Percentiles rank a stretch among this genome's conserved stretches.
These are phyloP conservation scores for Gastrophysa polygoni DNA, from an alignment of 2,888 invertebrate species.

Conservation along the genomic window DNA sequence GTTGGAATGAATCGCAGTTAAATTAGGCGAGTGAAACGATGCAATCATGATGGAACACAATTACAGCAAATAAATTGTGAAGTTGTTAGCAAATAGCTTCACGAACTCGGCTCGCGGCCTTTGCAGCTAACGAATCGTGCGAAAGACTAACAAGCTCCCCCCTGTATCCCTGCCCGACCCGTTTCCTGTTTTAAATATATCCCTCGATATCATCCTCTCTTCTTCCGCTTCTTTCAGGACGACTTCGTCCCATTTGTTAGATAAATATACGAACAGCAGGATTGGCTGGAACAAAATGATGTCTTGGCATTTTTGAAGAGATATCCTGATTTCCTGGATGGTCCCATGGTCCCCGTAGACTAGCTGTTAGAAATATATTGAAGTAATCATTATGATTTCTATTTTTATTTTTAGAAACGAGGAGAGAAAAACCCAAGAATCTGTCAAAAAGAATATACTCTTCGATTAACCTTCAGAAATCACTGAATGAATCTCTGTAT, in stretches of 20 bases:
- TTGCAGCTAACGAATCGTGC: conserved; percentile 49
- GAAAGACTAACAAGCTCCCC: conserved; percentile 49
- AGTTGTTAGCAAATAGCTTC: conserved; percentile 50
- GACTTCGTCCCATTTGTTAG: conserved; percentile 19
- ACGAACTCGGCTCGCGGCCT: conserved; percentile 45
- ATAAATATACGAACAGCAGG: conserved; percentile 12
- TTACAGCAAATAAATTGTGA: conserved; percentile 49
- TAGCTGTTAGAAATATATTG: too few relatives aligned
- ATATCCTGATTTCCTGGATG: too few relatives aligned
- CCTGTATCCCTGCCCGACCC: conserved; percentile 17
- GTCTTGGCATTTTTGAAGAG: too few relatives aligned
- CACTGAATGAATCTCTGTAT: too few relatives aligned
- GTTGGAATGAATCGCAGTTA: conserved; percentile 39
- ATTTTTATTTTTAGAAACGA: too few relatives aligned
- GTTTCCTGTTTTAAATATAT: conserved; percentile 42
- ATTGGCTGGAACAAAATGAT: background rate
- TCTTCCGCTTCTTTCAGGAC: conserved; percentile 18
- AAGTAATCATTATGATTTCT: too few relatives aligned
- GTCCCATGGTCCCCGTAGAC: too few relatives aligned
- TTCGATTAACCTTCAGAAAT: too few relatives aligned
- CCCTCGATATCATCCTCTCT: conserved; percentile 31
- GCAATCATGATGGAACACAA: conserved; percentile 49
- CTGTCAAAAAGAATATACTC: too few relatives aligned
- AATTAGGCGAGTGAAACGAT: conserved; percentile 46
- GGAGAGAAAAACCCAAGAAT: too few relatives aligned